Evolutionary conservation across 2,888 invertebrate genomes (phyloP).

Genomic region (Camponotus fellah): DNA sequence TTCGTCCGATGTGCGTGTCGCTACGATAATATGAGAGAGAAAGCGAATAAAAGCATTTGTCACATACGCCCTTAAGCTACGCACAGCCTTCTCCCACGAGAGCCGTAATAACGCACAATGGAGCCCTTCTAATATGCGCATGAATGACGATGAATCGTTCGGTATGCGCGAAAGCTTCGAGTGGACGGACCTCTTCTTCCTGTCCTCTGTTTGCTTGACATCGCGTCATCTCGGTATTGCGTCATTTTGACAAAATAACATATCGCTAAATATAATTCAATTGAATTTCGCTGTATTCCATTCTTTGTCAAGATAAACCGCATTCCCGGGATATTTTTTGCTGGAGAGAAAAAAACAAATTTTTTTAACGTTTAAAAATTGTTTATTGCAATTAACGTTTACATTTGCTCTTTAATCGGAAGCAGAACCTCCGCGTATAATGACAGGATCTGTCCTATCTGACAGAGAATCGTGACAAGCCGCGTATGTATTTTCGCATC

Average conservation of each 20-base stretch:
- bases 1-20: conserved; percentile 60
- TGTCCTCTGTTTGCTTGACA: conserved; percentile 1
- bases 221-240: not conserved
- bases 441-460: conserved; percentile 19
- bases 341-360: too few species aligned
- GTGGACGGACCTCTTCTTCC: conserved; percentile 40
- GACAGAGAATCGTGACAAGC: conserved; percentile 24
- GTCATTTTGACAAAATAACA: not conserved
- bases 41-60: conserved; percentile 75
- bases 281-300: not conserved
- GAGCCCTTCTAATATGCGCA: conserved; percentile 36
- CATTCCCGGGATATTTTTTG: not conserved
- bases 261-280: not conserved
- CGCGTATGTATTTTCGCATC: conserved; percentile 42
- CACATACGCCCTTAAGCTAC: conserved; percentile 67
- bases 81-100: conserved; percentile 57
- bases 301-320: too few species aligned
- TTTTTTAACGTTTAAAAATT: not conserved
- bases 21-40: conserved; percentile 37
- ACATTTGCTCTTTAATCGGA: conserved; percentile 10
- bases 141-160: conserved; percentile 62
- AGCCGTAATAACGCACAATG: conserved; percentile 69
- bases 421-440: conserved; percentile 19
- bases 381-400: not conserved
- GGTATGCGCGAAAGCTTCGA: conserved; percentile 50